Evolutionary conservation across 2,888 invertebrate genomes (phyloP).

Genomic region (Drosophila lutescens): DNA sequence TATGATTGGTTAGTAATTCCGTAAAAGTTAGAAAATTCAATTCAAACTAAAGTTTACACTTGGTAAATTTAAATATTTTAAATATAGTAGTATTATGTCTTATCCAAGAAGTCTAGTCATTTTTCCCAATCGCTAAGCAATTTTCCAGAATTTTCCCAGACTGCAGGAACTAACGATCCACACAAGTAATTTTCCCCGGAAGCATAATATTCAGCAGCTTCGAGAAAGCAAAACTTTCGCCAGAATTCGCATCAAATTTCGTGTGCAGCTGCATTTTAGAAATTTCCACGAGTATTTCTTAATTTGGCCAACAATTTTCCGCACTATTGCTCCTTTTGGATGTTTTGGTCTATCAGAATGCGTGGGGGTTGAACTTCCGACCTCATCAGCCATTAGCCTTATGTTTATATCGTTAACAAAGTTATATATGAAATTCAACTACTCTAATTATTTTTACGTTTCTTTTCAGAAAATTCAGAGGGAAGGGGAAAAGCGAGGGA

Average conservation of each 20-base stretch:
- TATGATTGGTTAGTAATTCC: not conserved
- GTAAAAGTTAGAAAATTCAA: not conserved
- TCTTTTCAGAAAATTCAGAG: not conserved
- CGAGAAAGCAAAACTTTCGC: constrained; percentile 2
- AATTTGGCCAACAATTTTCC: constrained; percentile 37
- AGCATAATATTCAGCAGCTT: constrained; percentile 14
- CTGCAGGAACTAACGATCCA: not conserved
- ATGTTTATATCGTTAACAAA: constrained; percentile 52
- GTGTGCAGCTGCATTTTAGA: constrained; percentile 4
- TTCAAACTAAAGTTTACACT: too few relatives aligned
- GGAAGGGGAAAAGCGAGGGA: not conserved
- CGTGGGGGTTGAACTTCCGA: not conserved
- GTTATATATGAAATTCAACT: constrained; percentile 42
- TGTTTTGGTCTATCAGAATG: constrained; percentile 10
- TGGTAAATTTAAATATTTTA: too few relatives aligned
- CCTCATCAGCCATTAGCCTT: constrained; percentile 26
- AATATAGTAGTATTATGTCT: too few relatives aligned
- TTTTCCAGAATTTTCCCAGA: constrained; percentile 1
- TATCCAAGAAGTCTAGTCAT: too few relatives aligned
- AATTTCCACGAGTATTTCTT: constrained; percentile 24
- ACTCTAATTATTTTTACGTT: constrained; percentile 53
- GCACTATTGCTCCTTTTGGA: constrained; percentile 21
- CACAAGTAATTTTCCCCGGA: not conserved
- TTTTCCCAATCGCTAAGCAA: not conserved
- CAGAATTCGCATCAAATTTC: constrained; percentile 23